These are phyloP conservation scores for Plagiodera versicolora DNA, from an alignment of 2,888 invertebrate genomes.

Conservation along the genomic window DNA sequence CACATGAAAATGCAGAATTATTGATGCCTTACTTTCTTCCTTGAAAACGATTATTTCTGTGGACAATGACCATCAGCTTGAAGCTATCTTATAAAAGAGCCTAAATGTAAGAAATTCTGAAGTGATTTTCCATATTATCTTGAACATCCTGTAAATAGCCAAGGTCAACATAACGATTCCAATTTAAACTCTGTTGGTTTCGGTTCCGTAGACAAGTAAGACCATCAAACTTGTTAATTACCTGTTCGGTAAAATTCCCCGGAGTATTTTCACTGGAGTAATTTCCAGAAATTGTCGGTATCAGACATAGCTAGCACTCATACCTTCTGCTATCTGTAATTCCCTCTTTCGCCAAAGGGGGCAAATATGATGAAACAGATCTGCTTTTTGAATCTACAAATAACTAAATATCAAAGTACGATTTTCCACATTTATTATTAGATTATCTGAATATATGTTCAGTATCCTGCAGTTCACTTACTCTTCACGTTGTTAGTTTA, in stretches of 20 bases:
- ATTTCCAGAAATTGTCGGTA: conserved; percentile 55
- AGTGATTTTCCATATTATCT: too few relatives aligned
- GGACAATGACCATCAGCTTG: too few relatives aligned
- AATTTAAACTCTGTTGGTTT: conserved; percentile 38
- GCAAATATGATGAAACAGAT: conserved; percentile 29
- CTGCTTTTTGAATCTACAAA: conserved; percentile 21
- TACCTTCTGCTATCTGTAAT: conserved; percentile 46
- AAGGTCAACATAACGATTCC: conserved; percentile 53
- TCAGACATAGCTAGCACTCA: conserved; percentile 45
- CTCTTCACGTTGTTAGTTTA: too few relatives aligned
- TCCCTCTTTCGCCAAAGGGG: conserved; percentile 44
- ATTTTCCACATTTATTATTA: too few relatives aligned
- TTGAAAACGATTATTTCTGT: too few relatives aligned
- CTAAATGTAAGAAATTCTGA: too few relatives aligned
- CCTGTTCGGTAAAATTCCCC: conserved; percentile 55
- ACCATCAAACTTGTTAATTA: conserved; percentile 57
- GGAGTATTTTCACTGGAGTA: conserved; percentile 54
- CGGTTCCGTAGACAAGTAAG: conserved; percentile 47
- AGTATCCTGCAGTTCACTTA: too few relatives aligned
- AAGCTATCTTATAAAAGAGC: too few relatives aligned
- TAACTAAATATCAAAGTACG: neutral
- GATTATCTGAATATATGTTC: too few relatives aligned
- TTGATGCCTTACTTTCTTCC: too few relatives aligned
- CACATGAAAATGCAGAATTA: too few relatives aligned
- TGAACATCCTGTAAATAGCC: conserved; percentile 7